These are phyloP conservation scores for Sturnus vulgaris DNA, from an alignment of 2,113 vertebrate genomes.

Conservation along the genomic window DNA sequence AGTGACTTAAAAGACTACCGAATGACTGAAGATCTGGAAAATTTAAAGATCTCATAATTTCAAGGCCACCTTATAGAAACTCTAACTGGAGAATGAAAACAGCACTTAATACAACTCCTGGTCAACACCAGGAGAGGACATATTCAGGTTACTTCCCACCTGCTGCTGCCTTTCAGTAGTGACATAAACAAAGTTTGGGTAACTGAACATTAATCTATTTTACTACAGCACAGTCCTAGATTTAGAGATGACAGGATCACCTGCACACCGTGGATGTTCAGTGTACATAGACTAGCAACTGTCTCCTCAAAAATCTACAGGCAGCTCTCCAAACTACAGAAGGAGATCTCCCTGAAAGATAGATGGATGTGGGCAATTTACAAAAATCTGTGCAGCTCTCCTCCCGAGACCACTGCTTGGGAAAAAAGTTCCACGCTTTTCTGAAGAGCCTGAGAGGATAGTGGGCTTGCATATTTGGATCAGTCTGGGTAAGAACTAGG, in stretches of 20 bases:
- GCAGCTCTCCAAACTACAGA: not conserved
- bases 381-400: not conserved
- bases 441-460: not conserved
- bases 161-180: not conserved
- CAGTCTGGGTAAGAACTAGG: not conserved
- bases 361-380: not conserved
- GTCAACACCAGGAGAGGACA: not conserved
- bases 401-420: not conserved
- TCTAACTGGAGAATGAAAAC: slow-evolving; percentile 29
- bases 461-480: not conserved
- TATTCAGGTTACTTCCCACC: not conserved
- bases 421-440: not conserved
- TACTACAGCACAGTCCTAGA: not conserved
- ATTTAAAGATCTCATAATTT: not conserved
- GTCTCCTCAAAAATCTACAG: not conserved
- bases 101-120: not conserved
- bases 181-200: not conserved
- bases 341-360: not conserved
- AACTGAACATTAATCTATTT: not conserved
- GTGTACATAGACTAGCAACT: fast-evolving
- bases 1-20: slow-evolving; percentile 37
- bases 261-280: not conserved
- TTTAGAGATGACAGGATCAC: not conserved
- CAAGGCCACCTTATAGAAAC: slow-evolving; percentile 12
- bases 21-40: slow-evolving; percentile 4